Evolutionary conservation across 2,113 vertebrate genomes (phyloP).

Genomic region (Ailuropoda melanoleuca): DNA sequence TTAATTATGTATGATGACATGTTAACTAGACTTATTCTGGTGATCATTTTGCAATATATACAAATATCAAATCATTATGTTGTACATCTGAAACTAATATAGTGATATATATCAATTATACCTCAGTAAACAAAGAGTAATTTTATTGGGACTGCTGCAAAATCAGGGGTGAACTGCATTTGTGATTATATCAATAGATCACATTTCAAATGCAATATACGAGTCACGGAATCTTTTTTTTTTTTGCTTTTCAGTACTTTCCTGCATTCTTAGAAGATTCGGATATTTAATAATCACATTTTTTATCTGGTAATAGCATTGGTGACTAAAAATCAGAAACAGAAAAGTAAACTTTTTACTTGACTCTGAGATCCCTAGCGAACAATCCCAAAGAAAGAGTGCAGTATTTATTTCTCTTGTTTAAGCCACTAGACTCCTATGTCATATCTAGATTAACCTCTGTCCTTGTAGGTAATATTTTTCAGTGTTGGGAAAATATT

Average conservation of each 20-base stretch:
- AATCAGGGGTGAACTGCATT: not conserved
- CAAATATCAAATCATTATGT: not conserved
- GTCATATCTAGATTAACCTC: not conserved
- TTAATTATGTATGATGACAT: not conserved
- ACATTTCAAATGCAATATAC: not conserved
- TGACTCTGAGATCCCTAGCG: not conserved
- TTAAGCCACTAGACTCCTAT: not conserved
- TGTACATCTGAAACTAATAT: not conserved
- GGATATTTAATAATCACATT: not conserved
- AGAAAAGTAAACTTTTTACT: not conserved
- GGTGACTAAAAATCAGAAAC: not conserved
- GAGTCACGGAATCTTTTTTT: not conserved
- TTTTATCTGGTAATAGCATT: not conserved
- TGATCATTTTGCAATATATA: not conserved
- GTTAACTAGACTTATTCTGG: not conserved
- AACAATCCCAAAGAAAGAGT: not conserved
- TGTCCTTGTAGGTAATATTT: not conserved
- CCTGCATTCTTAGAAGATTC: not conserved
- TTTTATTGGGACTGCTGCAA: not conserved
- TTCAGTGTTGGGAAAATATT: not conserved
- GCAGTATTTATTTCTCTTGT: not conserved
- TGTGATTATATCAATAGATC: not conserved
- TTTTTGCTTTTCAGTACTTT: not conserved
- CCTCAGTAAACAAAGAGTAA: not conserved
- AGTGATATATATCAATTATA: not conserved